phyloP scores from a whole-genome alignment of 2,113 vertebrate genomes.

The Stigmatopora argus region DNA sequence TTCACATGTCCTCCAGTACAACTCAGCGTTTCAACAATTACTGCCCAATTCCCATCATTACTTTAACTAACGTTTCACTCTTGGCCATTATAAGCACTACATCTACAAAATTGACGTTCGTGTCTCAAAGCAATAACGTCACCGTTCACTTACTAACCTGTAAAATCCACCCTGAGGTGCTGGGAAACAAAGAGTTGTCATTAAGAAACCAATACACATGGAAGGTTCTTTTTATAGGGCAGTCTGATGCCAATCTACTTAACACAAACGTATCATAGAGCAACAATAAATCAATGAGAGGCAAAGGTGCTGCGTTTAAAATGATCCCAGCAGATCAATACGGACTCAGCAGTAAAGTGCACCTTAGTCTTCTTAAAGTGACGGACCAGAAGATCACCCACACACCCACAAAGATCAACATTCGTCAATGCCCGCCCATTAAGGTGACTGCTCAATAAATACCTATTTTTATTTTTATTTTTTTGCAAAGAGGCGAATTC shows the following conservation, averaged over 20 bases:
- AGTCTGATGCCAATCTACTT: conserved; percentile 53
- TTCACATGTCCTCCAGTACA: too few species aligned
- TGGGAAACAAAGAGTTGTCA: conserved; percentile 21
- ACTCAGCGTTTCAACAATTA: too few species aligned
- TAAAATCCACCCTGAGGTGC: conserved; percentile 14
- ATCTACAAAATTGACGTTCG: not conserved
- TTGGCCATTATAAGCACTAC: not conserved
- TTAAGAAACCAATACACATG: conserved; percentile 38
- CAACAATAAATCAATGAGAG: conserved; percentile 55
- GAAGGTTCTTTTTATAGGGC: conserved; percentile 32
- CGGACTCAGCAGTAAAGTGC: conserved; percentile 42
- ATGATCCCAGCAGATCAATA: conserved; percentile 59
- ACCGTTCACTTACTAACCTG: conserved; percentile 2
- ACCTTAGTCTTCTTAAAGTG: conserved; percentile 50
- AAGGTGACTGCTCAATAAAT: conserved; percentile 36
- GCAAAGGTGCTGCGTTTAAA: conserved; percentile 52
- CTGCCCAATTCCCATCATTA: not conserved
- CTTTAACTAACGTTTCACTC: not conserved
- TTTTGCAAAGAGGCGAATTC: conserved; percentile 46
- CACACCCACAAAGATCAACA: conserved; percentile 36
- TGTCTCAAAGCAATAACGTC: not conserved
- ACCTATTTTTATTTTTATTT: conserved; percentile 22
- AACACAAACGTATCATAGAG: conserved; percentile 55
- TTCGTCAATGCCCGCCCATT: conserved; percentile 51
- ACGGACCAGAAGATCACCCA: conserved; percentile 49